A percentile compares a stretch with the other conserved stretches of the same genome.
These are phyloP conservation scores for Nettapus auritus DNA, from an alignment of 2,113 vertebrate genomes.

Conservation along the genomic window DNA sequence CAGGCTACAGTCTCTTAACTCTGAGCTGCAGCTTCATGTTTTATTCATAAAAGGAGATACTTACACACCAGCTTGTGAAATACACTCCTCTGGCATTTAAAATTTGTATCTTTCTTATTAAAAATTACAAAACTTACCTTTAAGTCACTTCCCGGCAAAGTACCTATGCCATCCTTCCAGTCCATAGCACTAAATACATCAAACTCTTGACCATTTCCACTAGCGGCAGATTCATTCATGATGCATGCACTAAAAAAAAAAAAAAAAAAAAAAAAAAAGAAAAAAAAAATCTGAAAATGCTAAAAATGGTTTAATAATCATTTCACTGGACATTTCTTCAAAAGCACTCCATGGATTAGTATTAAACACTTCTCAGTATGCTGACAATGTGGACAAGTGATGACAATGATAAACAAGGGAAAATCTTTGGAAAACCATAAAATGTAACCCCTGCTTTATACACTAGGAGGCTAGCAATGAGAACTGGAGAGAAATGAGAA, in stretches of 20 bases:
- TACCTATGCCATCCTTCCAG: constrained; percentile 98
- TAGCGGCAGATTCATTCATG: constrained; percentile 83
- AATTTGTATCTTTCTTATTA: constrained; percentile 28
- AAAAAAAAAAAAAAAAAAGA: neutral
- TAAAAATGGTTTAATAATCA: neutral
- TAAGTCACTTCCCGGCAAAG: constrained; percentile 94
- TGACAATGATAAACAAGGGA: neutral
- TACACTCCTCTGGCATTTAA: constrained; percentile 53
- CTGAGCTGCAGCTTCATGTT: constrained; percentile 12
- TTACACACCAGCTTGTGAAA: constrained; percentile 21
- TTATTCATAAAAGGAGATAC: constrained; percentile 48
- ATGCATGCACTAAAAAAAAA: constrained; percentile 56
- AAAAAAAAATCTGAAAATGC: neutral
- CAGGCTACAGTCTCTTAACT: constrained; percentile 42
- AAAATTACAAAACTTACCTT: constrained; percentile 77
- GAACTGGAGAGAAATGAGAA: neutral
- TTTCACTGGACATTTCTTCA: neutral
- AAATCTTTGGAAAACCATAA: neutral
- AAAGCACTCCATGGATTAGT: neutral
- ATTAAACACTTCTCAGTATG: neutral
- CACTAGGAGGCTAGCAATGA: neutral
- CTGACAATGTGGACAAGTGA: neutral
- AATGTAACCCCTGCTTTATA: neutral
- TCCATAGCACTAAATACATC: constrained; percentile 96
- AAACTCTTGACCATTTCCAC: constrained; percentile 86